Evolutionary conservation across 2,888 invertebrate species (phyloP).

Genomic region (Tanypteryx hageni): DNA sequence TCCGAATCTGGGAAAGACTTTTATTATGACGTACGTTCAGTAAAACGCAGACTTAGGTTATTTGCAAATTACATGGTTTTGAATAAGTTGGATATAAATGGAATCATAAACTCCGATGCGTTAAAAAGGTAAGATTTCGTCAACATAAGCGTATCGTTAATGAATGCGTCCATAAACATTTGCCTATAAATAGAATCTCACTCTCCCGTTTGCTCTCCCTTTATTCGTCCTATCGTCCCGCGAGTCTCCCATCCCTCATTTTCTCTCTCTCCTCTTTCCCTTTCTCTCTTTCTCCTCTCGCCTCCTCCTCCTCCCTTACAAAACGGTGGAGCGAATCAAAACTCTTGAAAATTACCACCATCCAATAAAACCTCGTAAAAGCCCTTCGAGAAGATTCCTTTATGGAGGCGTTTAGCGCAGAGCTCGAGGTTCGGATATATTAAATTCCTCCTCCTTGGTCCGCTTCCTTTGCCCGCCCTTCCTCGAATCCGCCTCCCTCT

Average conservation of each 20-base stretch:
- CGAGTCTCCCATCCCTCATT: not conserved
- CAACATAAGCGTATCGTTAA: too few relatives aligned
- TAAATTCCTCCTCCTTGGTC: conserved; percentile 39
- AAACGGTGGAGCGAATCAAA: conserved; percentile 48
- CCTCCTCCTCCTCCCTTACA: not conserved
- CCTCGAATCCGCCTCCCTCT: not conserved
- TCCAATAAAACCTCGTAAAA: conserved; percentile 35
- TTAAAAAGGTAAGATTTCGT: too few relatives aligned
- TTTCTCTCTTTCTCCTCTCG: not conserved
- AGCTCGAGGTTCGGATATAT: conserved; percentile 45
- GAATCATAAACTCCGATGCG: too few relatives aligned
- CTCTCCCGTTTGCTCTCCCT: too few relatives aligned
- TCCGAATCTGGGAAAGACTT: too few relatives aligned
- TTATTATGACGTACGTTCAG: too few relatives aligned
- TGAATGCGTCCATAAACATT: too few relatives aligned
- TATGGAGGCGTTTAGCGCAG: conserved; percentile 39
- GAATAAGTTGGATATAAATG: too few relatives aligned
- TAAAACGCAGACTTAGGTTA: too few relatives aligned
- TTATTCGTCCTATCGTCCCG: not conserved
- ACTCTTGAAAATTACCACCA: conserved; percentile 43
- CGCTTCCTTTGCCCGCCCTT: not conserved
- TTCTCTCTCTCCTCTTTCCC: not conserved
- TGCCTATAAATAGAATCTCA: too few relatives aligned
- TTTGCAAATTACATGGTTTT: too few relatives aligned
- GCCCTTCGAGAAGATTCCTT: conserved; percentile 52